Evolutionary conservation across 2,888 invertebrate species (phyloP).

Genomic region (Julus scandinavius): DNA sequence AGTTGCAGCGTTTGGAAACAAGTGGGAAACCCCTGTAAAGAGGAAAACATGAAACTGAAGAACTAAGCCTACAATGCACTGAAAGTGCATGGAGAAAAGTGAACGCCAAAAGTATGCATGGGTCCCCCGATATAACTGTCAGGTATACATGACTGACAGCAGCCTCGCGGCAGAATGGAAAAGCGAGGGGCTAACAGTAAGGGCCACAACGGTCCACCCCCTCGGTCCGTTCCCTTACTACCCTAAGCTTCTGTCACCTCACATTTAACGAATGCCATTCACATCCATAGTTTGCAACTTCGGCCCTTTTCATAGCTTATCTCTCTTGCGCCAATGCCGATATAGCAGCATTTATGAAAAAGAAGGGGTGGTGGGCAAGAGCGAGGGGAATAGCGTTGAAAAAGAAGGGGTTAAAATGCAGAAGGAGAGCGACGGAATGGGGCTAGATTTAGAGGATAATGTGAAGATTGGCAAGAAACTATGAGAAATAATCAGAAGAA

Average conservation of each 20-base stretch:
- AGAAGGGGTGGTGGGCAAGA: background rate
- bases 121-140: constrained; percentile 33
- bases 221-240: background rate
- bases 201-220: background rate
- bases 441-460: background rate
- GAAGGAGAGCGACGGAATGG: background rate
- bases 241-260: constrained; percentile 5
- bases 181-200: background rate
- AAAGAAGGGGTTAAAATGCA: background rate
- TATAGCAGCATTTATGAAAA: constrained; percentile 22
- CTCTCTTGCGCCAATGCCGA: constrained; percentile 17
- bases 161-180: constrained; percentile 11
- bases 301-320: constrained; percentile 23
- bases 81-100: background rate
- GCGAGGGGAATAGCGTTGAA: background rate
- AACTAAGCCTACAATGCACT: constrained; percentile 12
- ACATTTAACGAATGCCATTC: constrained; percentile 39
- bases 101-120: background rate
- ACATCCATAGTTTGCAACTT: background rate
- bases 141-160: constrained; percentile 24
- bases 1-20: background rate
- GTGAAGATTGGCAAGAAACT: background rate
- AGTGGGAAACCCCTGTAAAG: constrained; percentile 33
- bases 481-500: background rate
- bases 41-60: background rate